phyloP scores from a whole-genome alignment of 2,888 invertebrate species.

The Proisotoma minuta region DNA sequence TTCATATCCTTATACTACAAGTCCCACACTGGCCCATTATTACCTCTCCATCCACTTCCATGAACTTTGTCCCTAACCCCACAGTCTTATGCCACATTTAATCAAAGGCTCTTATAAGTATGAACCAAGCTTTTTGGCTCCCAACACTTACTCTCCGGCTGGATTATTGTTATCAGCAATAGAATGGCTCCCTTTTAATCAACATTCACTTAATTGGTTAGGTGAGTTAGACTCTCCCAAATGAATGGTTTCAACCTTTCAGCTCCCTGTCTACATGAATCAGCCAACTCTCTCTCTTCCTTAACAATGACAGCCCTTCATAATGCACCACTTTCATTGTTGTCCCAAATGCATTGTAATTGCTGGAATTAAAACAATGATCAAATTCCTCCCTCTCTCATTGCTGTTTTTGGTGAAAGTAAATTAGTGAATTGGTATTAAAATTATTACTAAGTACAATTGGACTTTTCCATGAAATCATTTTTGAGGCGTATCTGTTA shows the following conservation, averaged over 20 bases:
- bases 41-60: not conserved
- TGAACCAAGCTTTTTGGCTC: not conserved
- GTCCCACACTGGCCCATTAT: not conserved
- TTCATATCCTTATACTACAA: not conserved
- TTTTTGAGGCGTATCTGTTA: no score
- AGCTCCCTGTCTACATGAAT: not conserved
- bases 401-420: no score
- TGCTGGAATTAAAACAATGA: no score
- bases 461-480: no score
- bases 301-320: no score
- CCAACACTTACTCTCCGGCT: not conserved
- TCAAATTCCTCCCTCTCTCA: no score
- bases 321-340: no score
- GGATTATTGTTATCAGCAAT: no score
- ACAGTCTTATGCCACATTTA: conserved; percentile 12
- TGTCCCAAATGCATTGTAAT: no score
- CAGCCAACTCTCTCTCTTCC: no score
- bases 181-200: conserved; percentile 8
- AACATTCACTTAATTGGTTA: conserved; percentile 8
- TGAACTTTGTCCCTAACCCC: conserved; percentile 6
- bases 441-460: no score
- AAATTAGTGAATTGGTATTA: no score
- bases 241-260: not conserved
- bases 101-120: conserved; percentile 10
- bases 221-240: not conserved